Base-by-base conservation (phyloP, 2,888 invertebrate genomes). In the Prionchulus punctatus region DNA sequence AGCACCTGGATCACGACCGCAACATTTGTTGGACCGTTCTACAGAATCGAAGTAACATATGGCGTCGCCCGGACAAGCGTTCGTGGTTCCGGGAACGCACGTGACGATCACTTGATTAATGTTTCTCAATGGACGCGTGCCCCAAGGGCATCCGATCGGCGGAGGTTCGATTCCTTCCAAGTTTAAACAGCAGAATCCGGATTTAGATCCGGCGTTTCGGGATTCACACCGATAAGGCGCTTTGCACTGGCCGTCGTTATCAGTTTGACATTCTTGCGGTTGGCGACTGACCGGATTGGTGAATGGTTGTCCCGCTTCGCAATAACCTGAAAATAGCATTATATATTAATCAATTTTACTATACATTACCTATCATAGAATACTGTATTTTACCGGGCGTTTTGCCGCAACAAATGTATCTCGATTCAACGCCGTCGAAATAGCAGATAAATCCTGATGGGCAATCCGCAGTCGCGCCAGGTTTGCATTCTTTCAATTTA, bases 391-490 rank as follows among this genome's bases (percentile, higher is more conserved):
- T 43, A 60, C 61, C 61, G 21, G 60, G 59, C 43, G 57, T 58
- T n/a, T 53, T 53, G 1, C 60, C 62, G 51, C 65, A 65, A 49
- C 65, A 65, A 21, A 62, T 55, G 52, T 63, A 62, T 30, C 60
- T 56, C 21, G 55, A 54, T 25, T 61, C 61, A 28, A 62, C 27
- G 12, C 60, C 57, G 42, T 64, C 62, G 21, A 60, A 55, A 42
- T 62, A 60, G 50, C 65, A 65, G 25, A 62, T 55, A 25, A 62
- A 58, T 49, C 59, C 58, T n/a, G 62, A 63, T 1, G 65, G 65
- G 54, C 65, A 65, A 12, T 12, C 23, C 2, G 59, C 53, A 51
- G 61, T 60, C 2, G 30, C 43, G 15, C 56, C 53, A 18, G 60
- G 59, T n/a, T 42, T 53, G 31, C 58, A 58, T 1, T 27, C 26